Conservation (phyloP, 2,888 invertebrate species). For the Cheilosia scutellata region DNA sequence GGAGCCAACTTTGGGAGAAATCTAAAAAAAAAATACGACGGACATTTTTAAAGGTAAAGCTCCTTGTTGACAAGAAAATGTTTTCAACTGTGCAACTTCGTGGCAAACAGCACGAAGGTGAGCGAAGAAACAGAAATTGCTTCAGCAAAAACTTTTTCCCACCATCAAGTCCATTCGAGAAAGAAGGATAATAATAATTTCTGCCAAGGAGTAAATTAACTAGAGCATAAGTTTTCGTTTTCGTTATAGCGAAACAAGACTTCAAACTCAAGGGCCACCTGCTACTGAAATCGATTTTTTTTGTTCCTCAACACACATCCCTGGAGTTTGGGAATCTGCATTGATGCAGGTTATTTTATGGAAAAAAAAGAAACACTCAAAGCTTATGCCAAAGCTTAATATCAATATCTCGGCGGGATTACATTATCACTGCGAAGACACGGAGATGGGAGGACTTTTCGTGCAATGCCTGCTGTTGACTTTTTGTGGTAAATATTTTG, state of each 20-base stretch:
- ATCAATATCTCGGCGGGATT: conserved; percentile 37
- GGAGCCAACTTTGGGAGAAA: conserved; percentile 23
- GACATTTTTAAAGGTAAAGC: conserved; percentile 63
- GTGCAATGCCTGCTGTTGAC: conserved; percentile 19
- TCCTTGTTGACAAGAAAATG: conserved; percentile 73
- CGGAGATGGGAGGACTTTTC: background rate
- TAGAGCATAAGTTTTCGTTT: conserved; percentile 59
- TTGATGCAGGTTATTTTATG: conserved; percentile 25
- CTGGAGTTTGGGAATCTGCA: conserved; percentile 13
- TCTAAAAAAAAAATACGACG: conserved; percentile 19
- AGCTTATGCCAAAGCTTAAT: conserved; percentile 32
- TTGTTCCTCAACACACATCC: conserved; percentile 14
- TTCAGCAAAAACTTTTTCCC: conserved; percentile 20
- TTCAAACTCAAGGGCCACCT: conserved; percentile 59
- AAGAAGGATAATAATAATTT: conserved; percentile 59
- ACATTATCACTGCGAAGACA: conserved; percentile 13
- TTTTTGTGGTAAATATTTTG: background rate
- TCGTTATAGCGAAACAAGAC: conserved; percentile 20
- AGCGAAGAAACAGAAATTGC: background rate
- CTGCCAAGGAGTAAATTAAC: conserved; percentile 68
- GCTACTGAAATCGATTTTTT: conserved; percentile 53
- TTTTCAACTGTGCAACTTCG: conserved; percentile 71
- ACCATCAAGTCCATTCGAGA: conserved; percentile 30
- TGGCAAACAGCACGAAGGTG: background rate
- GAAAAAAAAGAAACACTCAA: background rate